phyloP scores from a whole-genome alignment of 1,140 invertebrate species.

The Aphaenogaster rudis region DNA sequence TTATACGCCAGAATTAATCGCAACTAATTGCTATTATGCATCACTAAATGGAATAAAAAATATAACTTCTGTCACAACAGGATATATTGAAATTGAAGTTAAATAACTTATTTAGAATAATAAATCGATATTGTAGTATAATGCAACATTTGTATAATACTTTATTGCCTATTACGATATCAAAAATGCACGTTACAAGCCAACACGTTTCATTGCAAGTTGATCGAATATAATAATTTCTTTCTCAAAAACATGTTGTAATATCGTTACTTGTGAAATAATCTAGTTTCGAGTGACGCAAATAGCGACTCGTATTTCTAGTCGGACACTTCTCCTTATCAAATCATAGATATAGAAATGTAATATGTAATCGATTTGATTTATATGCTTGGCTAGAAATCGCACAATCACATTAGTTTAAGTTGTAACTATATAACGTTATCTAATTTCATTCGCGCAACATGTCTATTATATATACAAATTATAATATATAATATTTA shows the following conservation, averaged over 20 bases:
- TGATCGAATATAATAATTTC: neutral
- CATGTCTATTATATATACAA: neutral
- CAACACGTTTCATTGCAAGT: constrained; percentile 7
- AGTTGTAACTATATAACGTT: neutral
- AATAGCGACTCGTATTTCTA: constrained; percentile 9
- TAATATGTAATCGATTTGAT: neutral
- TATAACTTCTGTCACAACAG: neutral
- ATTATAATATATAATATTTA: neutral
- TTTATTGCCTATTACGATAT: constrained; percentile 2
- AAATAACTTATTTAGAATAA: neutral
- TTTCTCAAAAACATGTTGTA: neutral
- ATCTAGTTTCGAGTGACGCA: neutral
- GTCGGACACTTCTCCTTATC: neutral
- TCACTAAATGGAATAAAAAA: neutral
- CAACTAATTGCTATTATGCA: neutral
- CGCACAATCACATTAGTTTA: no score
- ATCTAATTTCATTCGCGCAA: neutral
- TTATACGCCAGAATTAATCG: neutral
- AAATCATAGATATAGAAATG: neutral
- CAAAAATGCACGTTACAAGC: neutral
- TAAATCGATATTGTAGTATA: neutral
- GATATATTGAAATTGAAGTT: neutral
- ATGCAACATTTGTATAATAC: neutral
- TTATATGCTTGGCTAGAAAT: neutral
- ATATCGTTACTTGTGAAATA: neutral